Base-by-base conservation (phyloP, 92 coral and sea anemone genomes). In the Pocillopora meandrina region DNA sequence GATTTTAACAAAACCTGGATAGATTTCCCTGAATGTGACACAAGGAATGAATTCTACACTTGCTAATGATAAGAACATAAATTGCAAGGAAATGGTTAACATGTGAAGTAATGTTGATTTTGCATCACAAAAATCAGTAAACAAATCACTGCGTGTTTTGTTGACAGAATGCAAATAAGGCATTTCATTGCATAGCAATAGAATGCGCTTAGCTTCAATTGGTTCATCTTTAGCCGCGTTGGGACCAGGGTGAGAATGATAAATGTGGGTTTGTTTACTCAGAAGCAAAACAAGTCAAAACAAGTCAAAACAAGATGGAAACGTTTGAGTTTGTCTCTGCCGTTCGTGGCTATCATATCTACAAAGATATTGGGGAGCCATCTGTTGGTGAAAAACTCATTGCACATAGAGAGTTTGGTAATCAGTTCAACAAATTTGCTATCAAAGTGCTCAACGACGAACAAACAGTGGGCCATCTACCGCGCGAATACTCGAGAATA, bases 391-490 rank as follows among this genome's bases (percentile, higher is more conserved):
- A 81, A 10, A 81, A 83, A 81, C 85, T 71, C 56, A 19, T 20
- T 33, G 61, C 52, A 13, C 62, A 36, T 12, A 72, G 86, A 17
- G 72, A 82, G 63, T 72, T 82, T 16, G 17, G 34, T 20, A 72
- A 84, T 69, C 68, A 76, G 49, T 84, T 84, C 19, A 69, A 84
- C 76, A 69, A 68, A 74, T 84, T 65, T 75, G 88, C 88, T 35
- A 71, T 76, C 52, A 84, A 84, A 77, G 75, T 84, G 16, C n/a
- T 84, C 8, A 64, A 49, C 65, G 72, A 70, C 11, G 84, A 20
- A 31, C 71, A 85, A 76, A 85, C 78, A 77, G 88, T 83, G 74
- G 83, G 88, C 81, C 82, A 76, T 84, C 49, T 85, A 78, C 88
- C 88, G 55, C 63, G 77, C 72, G 77, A 75, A 57, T 75, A 63